Conservation (phyloP, 2,113 vertebrate genomes). For the Epinephelus fuscoguttatus region DNA sequence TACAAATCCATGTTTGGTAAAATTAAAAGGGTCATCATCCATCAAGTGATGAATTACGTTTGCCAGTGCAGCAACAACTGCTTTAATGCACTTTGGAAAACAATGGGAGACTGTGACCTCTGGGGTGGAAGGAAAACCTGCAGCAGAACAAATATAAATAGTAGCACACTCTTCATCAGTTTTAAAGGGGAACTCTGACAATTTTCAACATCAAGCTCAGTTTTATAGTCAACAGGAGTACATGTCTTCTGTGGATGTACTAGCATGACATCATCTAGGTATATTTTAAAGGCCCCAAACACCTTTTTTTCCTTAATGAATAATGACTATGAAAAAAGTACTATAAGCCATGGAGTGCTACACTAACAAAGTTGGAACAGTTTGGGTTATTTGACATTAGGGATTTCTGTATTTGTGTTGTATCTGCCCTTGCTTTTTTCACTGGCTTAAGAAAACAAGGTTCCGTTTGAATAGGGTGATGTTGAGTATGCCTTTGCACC, state of each 20-base stretch:
- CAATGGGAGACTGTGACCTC: constrained; percentile 58
- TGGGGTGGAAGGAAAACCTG: constrained; percentile 35
- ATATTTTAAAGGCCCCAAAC: too few relatives aligned
- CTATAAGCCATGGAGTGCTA: too few relatives aligned
- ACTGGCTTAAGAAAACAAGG: neutral
- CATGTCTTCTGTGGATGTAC: too few relatives aligned
- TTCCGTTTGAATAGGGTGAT: neutral
- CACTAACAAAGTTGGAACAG: too few relatives aligned
- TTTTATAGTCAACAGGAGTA: neutral
- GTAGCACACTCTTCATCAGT: neutral
- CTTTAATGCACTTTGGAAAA: constrained; percentile 66
- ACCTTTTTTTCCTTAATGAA: too few relatives aligned
- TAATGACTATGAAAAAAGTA: too few relatives aligned
- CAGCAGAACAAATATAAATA: constrained; percentile 8
- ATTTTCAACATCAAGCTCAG: neutral
- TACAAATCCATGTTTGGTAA: constrained; percentile 50
- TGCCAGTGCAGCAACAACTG: constrained; percentile 43
- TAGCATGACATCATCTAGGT: too few relatives aligned
- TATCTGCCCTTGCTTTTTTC: neutral
- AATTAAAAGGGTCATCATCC: constrained; percentile 70
- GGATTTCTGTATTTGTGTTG: too few relatives aligned
- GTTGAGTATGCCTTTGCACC: neutral
- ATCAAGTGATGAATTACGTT: constrained; percentile 73
- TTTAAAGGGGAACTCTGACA: neutral
- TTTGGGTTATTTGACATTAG: neutral